phyloP scores from a whole-genome alignment of 1,140 invertebrate genomes.

The Oreohelix idahoensis region DNA sequence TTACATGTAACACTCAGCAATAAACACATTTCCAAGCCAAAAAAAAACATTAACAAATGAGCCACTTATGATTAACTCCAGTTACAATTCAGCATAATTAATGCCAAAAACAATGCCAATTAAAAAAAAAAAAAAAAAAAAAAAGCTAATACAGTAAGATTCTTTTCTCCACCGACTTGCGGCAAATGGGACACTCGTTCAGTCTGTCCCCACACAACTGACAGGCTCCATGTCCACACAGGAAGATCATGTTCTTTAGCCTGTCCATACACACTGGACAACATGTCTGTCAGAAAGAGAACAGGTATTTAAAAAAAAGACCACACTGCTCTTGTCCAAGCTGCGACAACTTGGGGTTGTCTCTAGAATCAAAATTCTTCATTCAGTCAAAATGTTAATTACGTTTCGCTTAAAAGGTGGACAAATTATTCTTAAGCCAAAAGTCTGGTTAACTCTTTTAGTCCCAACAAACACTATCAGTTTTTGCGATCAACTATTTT shows the following conservation, averaged over 20 bases:
- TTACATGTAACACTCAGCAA: neutral
- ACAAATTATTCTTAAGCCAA: too few species aligned
- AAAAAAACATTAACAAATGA: neutral
- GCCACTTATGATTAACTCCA: too few species aligned
- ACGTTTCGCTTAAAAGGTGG: too few species aligned
- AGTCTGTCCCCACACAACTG: conserved; percentile 98
- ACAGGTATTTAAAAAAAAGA: too few species aligned
- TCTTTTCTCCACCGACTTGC: conserved; percentile 94
- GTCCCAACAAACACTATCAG: too few species aligned
- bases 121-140: neutral
- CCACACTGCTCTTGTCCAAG: too few species aligned
- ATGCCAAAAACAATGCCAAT: neutral
- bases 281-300: conserved; percentile 83
- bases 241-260: conserved; percentile 98
- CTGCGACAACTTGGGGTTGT: too few species aligned
- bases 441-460: too few species aligned
- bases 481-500: too few species aligned
- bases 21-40: neutral
- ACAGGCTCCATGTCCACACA: conserved; percentile 97
- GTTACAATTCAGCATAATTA: too few species aligned
- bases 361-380: too few species aligned
- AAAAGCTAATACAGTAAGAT: conserved; percentile 87
- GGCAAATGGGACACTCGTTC: conserved; percentile 96
- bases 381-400: too few species aligned
- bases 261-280: conserved; percentile 98